Evolutionary conservation across 2,888 invertebrate genomes (phyloP).

Genomic region (Latrodectus elegans): DNA sequence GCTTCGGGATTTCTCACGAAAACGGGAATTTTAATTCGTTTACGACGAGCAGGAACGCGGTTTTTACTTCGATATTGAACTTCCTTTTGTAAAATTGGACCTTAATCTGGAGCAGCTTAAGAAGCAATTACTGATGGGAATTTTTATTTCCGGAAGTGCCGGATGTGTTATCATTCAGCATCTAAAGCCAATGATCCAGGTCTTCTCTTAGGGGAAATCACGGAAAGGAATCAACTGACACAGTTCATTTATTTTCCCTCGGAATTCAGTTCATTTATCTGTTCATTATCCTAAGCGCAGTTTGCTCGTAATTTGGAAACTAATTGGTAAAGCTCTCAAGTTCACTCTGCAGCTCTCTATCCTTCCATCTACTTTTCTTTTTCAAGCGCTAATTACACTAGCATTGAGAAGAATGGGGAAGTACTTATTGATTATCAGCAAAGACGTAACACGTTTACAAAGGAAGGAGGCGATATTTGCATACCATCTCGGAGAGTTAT

Average conservation of each 20-base stretch:
- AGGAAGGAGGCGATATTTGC: conserved; percentile 3
- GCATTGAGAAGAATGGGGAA: conserved; percentile 47
- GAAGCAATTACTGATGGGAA: conserved; percentile 64
- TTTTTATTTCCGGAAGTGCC: conserved; percentile 59
- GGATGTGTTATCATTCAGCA: conserved; percentile 68
- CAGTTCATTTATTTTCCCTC: conserved; percentile 66
- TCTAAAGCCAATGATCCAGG: conserved; percentile 68
- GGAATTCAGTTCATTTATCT: conserved; percentile 67
- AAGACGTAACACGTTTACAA: conserved; percentile 25
- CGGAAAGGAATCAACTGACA: conserved; percentile 66
- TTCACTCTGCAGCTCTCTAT: conserved; percentile 44
- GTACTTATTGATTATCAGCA: conserved; percentile 49
- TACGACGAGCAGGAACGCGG: conserved; percentile 41
- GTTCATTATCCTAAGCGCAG: conserved; percentile 68
- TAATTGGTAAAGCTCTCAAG: conserved; percentile 66
- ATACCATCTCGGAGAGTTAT: not conserved
- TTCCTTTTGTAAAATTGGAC: conserved; percentile 52
- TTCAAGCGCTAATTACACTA: conserved; percentile 51
- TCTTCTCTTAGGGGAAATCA: conserved; percentile 65
- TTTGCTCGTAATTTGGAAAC: conserved; percentile 64
- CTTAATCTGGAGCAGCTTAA: conserved; percentile 66
- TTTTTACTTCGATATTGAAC: conserved; percentile 51
- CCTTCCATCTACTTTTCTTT: conserved; percentile 23
- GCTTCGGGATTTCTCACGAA: conserved; percentile 53
- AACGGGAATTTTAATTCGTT: conserved; percentile 51